Conservation (phyloP, 2,797 vertebrate species). For the Naso thynnoides region DNA sequence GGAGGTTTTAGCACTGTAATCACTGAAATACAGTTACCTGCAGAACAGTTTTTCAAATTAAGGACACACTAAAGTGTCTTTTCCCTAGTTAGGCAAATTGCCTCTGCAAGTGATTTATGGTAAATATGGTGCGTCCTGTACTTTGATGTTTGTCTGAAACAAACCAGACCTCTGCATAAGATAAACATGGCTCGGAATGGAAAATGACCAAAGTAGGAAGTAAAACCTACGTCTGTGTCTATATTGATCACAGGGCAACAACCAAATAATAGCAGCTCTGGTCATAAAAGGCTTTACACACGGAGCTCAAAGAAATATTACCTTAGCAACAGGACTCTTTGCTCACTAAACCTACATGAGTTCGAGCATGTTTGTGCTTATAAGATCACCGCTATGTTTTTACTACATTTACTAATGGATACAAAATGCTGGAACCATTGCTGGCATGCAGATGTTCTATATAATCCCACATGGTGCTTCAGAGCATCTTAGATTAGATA, state of each 20-base stretch:
- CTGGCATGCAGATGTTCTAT: conserved; percentile 70
- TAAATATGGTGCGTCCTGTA: conserved; percentile 26
- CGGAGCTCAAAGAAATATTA: conserved; percentile 47
- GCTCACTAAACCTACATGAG: conserved; percentile 55
- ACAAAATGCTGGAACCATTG: conserved; percentile 58
- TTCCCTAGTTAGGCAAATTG: conserved; percentile 38
- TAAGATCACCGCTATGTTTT: conserved; percentile 71
- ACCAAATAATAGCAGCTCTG: conserved; percentile 28
- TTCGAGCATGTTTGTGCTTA: conserved; percentile 72
- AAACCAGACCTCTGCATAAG: conserved; percentile 46
- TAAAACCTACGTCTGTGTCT: conserved; percentile 33
- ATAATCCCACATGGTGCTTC: conserved; percentile 35
- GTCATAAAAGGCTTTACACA: conserved; percentile 49
- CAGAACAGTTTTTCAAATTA: conserved; percentile 25
- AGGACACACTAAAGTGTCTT: conserved; percentile 15
- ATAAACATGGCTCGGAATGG: conserved; percentile 52
- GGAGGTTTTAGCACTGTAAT: conserved; percentile 25
- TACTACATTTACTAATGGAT: conserved; percentile 66
- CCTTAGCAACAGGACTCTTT: conserved; percentile 35
- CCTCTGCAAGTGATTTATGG: conserved; percentile 20
- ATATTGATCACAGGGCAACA: conserved; percentile 52
- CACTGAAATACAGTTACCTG: conserved; percentile 20
- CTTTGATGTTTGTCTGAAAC: conserved; percentile 41
- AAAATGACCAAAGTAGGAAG: conserved; percentile 55
- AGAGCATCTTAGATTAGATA: conserved; percentile 45